A percentile compares a stretch with the other conserved stretches of the same genome.
Evolutionary conservation across 2,888 invertebrate species (phyloP).

Genomic region (Pteria penguin): DNA sequence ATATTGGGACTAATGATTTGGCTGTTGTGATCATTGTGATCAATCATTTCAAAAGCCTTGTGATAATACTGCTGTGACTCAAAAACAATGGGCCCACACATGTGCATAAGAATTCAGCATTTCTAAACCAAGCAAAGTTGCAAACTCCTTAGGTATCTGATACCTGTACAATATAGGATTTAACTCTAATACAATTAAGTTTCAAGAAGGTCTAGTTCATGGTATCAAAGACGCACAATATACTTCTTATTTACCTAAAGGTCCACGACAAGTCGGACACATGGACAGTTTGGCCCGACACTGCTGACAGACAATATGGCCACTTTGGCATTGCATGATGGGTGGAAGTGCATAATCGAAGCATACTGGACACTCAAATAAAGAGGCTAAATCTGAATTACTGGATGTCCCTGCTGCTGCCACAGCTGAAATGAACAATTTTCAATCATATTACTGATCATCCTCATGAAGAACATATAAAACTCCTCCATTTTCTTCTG

Average conservation of each 20-base stretch:
- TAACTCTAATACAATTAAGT: too few relatives aligned
- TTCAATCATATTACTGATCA: not conserved
- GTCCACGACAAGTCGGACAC: conserved; percentile 98
- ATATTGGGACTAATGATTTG: too few relatives aligned
- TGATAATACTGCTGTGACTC: too few relatives aligned
- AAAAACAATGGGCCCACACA: too few relatives aligned
- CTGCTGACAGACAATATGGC: conserved; percentile 98
- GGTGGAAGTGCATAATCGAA: conserved; percentile 99
- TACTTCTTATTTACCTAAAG: conserved; percentile 83
- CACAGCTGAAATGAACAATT: not conserved
- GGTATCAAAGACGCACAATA: too few relatives aligned
- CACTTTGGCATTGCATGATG: conserved; percentile 98
- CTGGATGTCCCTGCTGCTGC: conserved; percentile 52
- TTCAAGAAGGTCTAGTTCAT: too few relatives aligned
- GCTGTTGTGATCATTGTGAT: too few relatives aligned
- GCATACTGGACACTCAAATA: conserved; percentile 88
- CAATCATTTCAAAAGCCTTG: too few relatives aligned
- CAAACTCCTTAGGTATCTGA: too few relatives aligned
- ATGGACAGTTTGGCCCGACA: conserved; percentile 98
- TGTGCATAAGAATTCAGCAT: too few relatives aligned
- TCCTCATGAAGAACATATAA: not conserved
- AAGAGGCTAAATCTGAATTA: conserved; percentile 77
- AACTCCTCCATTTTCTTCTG: not conserved
- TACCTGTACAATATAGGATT: too few relatives aligned
- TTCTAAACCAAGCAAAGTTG: too few relatives aligned